Conservation (phyloP, 2,888 invertebrate genomes). For the Lottia scabra region DNA sequence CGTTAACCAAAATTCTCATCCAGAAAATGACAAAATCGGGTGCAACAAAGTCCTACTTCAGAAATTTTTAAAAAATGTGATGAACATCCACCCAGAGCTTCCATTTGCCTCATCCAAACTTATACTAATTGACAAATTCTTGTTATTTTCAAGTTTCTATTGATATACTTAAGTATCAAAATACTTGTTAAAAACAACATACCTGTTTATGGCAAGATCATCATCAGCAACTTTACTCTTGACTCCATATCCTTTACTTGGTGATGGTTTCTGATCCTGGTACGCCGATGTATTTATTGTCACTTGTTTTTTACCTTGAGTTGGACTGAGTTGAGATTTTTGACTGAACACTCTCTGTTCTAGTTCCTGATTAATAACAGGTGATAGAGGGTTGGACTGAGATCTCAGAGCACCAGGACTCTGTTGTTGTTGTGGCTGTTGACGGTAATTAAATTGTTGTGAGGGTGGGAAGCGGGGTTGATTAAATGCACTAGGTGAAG, state of each 20-base stretch:
- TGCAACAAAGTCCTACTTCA: no score
- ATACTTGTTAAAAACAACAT: conserved; percentile 5
- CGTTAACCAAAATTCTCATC: no score
- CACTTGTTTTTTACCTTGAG: conserved; percentile 12
- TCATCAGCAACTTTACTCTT: conserved; percentile 47
- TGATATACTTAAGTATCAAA: no score
- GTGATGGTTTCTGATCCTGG: conserved; percentile 12
- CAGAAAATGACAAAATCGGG: no score
- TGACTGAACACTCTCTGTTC: conserved; percentile 16
- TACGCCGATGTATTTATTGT: conserved; percentile 13
- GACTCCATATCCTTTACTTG: conserved; percentile 5
- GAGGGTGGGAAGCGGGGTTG: conserved; percentile 30
- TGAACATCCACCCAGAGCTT: no score
- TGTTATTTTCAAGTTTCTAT: no score
- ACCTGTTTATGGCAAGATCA: conserved; percentile 59
- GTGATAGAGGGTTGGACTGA: conserved; percentile 29
- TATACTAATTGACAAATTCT: no score
- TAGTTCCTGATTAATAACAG: conserved; percentile 30
- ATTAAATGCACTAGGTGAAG: conserved; percentile 59
- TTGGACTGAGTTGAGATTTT: conserved; percentile 15
- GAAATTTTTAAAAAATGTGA: no score
- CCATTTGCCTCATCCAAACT: no score
- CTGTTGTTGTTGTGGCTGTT: conserved; percentile 16
- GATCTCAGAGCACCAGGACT: conserved; percentile 24
- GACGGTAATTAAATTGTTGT: conserved; percentile 25